These are phyloP conservation scores for Plutella xylostella DNA, from an alignment of 2,888 invertebrate genomes.

Conservation along the genomic window DNA sequence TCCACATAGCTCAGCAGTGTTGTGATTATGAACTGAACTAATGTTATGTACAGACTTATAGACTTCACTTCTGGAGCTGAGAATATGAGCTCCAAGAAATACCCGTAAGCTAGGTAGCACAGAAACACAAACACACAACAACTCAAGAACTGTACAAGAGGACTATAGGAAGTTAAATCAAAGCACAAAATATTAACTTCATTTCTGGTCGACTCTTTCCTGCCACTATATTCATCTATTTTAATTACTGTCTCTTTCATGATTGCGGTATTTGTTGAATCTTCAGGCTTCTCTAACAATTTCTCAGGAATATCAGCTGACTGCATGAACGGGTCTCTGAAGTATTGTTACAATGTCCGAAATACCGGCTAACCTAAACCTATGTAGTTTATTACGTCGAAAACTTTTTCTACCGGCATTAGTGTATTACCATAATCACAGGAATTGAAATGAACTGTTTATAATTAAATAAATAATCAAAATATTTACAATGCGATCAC, in stretches of 20 bases:
- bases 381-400: no score
- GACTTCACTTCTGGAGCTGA: slow-evolving; percentile 89
- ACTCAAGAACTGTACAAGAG: slow-evolving; percentile 77
- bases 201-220: slow-evolving; percentile 28
- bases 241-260: slow-evolving; percentile 46
- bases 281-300: no score
- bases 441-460: no score
- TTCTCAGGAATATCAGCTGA: no score
- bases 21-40: slow-evolving; percentile 92
- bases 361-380: no score
- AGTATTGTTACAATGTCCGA: no score
- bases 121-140: slow-evolving; percentile 86
- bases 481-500: no score
- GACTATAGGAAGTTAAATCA: slow-evolving; percentile 75
- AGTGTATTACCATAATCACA: no score
- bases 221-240: slow-evolving; percentile 36
- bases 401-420: no score
- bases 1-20: slow-evolving; percentile 84
- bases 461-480: no score
- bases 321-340: no score
- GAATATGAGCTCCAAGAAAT: slow-evolving; percentile 92
- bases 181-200: slow-evolving; percentile 79
- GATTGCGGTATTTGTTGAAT: no score
- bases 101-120: slow-evolving; percentile 92
- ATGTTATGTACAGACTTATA: slow-evolving; percentile 92